These are phyloP conservation scores for Gerris lacustris DNA, from an alignment of 2,888 invertebrate species.

Conservation along the genomic window DNA sequence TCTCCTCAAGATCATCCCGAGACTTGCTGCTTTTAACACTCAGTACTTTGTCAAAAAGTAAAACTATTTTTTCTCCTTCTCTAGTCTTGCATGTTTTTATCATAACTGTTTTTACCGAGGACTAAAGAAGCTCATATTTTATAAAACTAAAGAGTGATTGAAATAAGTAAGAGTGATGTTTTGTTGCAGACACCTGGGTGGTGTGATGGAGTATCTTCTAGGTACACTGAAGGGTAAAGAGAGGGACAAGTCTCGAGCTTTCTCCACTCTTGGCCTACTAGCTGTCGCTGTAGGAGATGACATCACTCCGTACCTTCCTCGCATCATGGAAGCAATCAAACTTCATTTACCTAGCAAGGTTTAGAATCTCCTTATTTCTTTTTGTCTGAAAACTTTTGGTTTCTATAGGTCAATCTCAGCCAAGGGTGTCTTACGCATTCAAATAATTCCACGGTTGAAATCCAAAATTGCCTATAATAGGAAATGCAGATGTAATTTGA, in stretches of 20 bases:
- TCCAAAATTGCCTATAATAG: no score
- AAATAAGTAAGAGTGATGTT: neutral
- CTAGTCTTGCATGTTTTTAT: neutral
- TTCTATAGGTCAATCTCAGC: no score
- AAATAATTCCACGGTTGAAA: no score
- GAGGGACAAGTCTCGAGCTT: slow-evolving; percentile 74
- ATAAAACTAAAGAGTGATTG: no score
- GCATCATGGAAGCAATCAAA: slow-evolving; percentile 74
- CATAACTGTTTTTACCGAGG: no score
- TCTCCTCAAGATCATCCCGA: slow-evolving; percentile 72
- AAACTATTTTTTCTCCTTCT: slow-evolving; percentile 23
- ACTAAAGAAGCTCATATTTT: no score
- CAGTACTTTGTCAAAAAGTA: slow-evolving; percentile 59
- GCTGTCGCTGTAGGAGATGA: slow-evolving; percentile 76
- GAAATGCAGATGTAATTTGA: no score
- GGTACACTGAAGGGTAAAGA: slow-evolving; percentile 65
- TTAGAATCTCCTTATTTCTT: neutral
- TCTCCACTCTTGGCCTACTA: slow-evolving; percentile 78
- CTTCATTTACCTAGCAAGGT: slow-evolving; percentile 53
- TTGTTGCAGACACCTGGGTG: slow-evolving; percentile 48
- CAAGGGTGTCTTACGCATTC: no score
- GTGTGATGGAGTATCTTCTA: slow-evolving; percentile 66
- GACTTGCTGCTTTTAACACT: slow-evolving; percentile 85
- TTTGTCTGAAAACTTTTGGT: neutral
- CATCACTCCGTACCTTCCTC: slow-evolving; percentile 64